Base-by-base conservation (phyloP, 2,888 invertebrate genomes). In the Thymelicus sylvestris region DNA sequence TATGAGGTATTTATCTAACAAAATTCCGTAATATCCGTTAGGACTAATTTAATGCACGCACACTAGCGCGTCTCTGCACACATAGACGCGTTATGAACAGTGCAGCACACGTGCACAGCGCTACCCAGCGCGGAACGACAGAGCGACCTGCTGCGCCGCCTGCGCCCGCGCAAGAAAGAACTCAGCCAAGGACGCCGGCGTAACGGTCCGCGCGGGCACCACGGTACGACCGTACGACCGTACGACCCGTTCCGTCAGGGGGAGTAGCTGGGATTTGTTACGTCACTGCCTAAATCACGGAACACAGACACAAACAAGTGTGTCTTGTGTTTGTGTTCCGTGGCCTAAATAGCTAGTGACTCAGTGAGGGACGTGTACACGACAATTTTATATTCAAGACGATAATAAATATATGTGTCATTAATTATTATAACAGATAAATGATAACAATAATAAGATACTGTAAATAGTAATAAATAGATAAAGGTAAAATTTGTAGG, bases 141-240 rank as follows among this genome's bases (percentile, higher is more conserved):
- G 82, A 85, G 79, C 91, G 92, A 92, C 90, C 89, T 90, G 87
- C 88, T 86, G 86, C 86, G 87, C 90, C 89, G 90, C 87, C 88
- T 86, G 86, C 86, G 87, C 83, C 75, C 77, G 74, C 78, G 88
- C 89, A 86, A 90, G 91, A 91, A 90, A 93, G 91, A 93, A 93
- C 92, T 93, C 93, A 93, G 93, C 93, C 93, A 93, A 93, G 93
- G 93, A 93, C 93, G 93, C 91, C 85, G 85, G 81, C 85, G 89
- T 93, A 93, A 93, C 93, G 93, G 93, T 90, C 81, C 83, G 78
- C 78, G 79, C 79, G 80, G 80, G 76, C 74, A 77, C 77, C 74
- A 73, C 74, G 73, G 66, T 66, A 64, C 72, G 41, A 41, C 59
- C 50, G n/a, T n/a, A n/a, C n/a, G n/a, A n/a, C n/a, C n/a, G 66